phyloP scores from a whole-genome alignment of 2,888 invertebrate species.

The Apotomis turbidana region DNA sequence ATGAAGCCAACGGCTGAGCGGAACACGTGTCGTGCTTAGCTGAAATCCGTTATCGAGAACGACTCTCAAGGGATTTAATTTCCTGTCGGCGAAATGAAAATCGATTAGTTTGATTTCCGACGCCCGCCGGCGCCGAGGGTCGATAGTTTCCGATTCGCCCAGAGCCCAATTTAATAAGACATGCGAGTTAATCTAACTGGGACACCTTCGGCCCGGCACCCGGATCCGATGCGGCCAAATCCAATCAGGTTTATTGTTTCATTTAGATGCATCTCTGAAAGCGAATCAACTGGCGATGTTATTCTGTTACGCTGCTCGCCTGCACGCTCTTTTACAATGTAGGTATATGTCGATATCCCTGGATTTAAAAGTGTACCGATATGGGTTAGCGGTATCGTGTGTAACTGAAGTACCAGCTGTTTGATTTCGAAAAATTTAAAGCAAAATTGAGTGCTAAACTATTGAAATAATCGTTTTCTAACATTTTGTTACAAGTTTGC shows the following conservation, averaged over 20 bases:
- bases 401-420: too few species aligned
- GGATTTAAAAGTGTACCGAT: not conserved
- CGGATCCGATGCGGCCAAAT: conserved; percentile 2
- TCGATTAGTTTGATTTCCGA: conserved; percentile 84
- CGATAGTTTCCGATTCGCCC: conserved; percentile 76
- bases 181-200: conserved; percentile 57
- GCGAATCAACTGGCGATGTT: not conserved
- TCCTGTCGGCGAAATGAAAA: conserved; percentile 82
- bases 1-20: conserved; percentile 51
- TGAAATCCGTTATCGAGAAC: conserved; percentile 78
- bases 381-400: too few species aligned
- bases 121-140: conserved; percentile 65
- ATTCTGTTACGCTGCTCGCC: not conserved
- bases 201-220: conserved; percentile 28
- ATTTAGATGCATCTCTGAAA: conserved; percentile 22
- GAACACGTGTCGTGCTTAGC: conserved; percentile 80
- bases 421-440: too few species aligned
- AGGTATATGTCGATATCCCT: not conserved
- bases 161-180: conserved; percentile 74
- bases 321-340: not conserved
- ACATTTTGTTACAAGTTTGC: too few species aligned
- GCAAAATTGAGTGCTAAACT: too few species aligned
- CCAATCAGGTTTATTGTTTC: conserved; percentile 34
- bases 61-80: conserved; percentile 83
- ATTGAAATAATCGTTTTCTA: too few species aligned